A percentile compares a stretch with the other conserved stretches of the same genome.
Conservation (phyloP, 2,113 vertebrate species). For the Pangasianodon gigas region DNA sequence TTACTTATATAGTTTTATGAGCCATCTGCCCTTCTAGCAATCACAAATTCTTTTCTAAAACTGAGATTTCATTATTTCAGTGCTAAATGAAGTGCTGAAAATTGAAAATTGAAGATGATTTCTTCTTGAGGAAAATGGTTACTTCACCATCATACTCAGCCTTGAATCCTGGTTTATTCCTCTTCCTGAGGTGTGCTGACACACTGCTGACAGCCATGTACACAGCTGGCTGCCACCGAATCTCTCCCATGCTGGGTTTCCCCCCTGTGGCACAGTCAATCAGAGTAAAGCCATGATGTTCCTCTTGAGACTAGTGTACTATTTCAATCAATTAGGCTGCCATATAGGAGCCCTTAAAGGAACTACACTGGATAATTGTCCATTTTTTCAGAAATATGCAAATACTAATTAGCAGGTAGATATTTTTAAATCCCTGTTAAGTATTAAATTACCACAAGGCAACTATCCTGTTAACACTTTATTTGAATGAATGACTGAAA, state of each 20-base stretch:
- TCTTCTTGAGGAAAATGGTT: neutral
- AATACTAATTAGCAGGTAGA: neutral
- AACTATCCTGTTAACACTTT: neutral
- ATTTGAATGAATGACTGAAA: neutral
- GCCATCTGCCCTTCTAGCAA: neutral
- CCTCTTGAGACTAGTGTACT: neutral
- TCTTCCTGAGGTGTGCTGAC: slow-evolving; percentile 21
- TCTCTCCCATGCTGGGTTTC: slow-evolving; percentile 13
- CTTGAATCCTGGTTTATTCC: slow-evolving; percentile 25
- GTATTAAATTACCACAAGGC: neutral
- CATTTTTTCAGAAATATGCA: neutral
- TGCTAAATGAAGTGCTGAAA: slow-evolving; percentile 1
- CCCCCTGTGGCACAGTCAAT: slow-evolving; percentile 31
- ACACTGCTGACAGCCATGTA: slow-evolving; percentile 31
- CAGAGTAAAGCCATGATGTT: slow-evolving; percentile 7
- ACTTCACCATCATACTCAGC: slow-evolving; percentile 1
- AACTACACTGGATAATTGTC: neutral
- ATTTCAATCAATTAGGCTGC: slow-evolving; percentile 5
- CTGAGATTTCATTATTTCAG: neutral
- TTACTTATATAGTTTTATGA: neutral
- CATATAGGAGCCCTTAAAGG: neutral
- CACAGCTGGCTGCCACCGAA: slow-evolving; percentile 13
- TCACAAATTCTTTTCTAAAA: neutral
- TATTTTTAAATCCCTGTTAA: neutral
- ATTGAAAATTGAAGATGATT: neutral